Percentiles rank a stretch among this genome's conserved stretches.
phyloP scores from a whole-genome alignment of 2,888 invertebrate species.

The Hylaea fasciaria region DNA sequence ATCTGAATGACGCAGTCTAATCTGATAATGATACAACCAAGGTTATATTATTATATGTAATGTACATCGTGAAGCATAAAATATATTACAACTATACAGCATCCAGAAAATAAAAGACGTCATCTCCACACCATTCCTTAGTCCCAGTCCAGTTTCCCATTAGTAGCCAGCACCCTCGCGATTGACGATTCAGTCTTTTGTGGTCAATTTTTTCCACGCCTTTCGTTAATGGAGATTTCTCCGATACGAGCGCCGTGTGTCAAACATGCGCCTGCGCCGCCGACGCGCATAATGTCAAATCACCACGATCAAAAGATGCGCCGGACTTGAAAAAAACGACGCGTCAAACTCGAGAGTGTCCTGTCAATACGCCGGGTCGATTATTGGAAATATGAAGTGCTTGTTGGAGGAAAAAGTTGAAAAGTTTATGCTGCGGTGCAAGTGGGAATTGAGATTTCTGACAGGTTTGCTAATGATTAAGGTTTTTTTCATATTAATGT shows the following conservation, averaged over 20 bases:
- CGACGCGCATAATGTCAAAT: constrained; percentile 71
- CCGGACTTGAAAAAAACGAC: constrained; percentile 51
- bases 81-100: neutral
- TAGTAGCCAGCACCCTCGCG: constrained; percentile 79
- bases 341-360: constrained; percentile 58
- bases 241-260: constrained; percentile 70
- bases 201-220: constrained; percentile 74
- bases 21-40: no score
- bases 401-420: constrained; percentile 46
- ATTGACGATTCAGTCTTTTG: constrained; percentile 79
- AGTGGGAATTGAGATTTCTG: constrained; percentile 32
- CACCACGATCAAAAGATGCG: constrained; percentile 77
- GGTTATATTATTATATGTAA: no score
- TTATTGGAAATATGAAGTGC: constrained; percentile 59
- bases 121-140: constrained; percentile 50
- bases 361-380: constrained; percentile 67
- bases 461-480: constrained; percentile 37
- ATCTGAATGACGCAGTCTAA: no score
- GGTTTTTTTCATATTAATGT: neutral
- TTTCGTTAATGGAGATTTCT: constrained; percentile 81
- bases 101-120: neutral
- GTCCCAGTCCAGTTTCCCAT: constrained; percentile 62
- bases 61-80: no score
- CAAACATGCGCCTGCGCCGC: constrained; percentile 60
- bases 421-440: constrained; percentile 47